A percentile compares a stretch with the other conserved stretches of the same genome.
Conservation (phyloP, 2,888 invertebrate species). For the Lottia gigantea region DNA sequence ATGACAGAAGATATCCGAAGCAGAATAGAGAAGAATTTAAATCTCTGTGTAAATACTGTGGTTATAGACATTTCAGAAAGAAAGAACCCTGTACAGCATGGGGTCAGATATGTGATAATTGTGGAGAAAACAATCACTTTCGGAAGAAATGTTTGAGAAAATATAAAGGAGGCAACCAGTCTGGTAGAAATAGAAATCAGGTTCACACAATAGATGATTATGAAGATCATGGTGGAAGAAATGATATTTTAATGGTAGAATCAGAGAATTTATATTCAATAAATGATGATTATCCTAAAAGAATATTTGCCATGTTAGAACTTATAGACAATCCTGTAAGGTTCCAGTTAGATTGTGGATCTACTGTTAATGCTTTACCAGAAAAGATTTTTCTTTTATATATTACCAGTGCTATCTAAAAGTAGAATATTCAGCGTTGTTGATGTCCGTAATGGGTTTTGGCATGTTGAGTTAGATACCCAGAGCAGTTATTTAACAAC, state of each 20-base stretch:
- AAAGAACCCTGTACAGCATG: constrained; percentile 36
- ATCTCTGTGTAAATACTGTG: constrained; percentile 29
- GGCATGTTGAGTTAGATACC: constrained; percentile 29
- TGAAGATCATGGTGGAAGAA: too few species aligned
- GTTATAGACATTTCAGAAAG: constrained; percentile 25
- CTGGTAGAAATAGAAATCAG: too few species aligned
- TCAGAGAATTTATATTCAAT: too few species aligned
- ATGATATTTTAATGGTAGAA: too few species aligned
- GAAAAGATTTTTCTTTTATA: constrained; percentile 14
- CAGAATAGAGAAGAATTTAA: too few species aligned
- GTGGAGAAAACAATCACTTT: constrained; percentile 35
- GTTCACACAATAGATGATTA: too few species aligned
- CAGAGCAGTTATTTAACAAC: constrained; percentile 32
- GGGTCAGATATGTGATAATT: constrained; percentile 30
- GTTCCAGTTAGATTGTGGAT: constrained; percentile 37
- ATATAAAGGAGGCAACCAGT: too few species aligned
- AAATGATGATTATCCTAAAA: not conserved
- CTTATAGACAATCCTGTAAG: constrained; percentile 11
- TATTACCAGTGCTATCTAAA: constrained; percentile 18
- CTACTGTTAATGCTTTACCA: constrained; percentile 27
- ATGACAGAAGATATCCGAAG: too few species aligned
- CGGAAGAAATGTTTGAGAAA: constrained; percentile 15
- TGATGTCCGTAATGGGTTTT: constrained; percentile 29
- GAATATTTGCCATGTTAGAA: not conserved
- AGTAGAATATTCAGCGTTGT: constrained; percentile 16